A percentile compares a stretch with the other conserved stretches of the same genome.
phyloP scores from a whole-genome alignment of 2,888 invertebrate genomes.

The Ceriagrion tenellum region DNA sequence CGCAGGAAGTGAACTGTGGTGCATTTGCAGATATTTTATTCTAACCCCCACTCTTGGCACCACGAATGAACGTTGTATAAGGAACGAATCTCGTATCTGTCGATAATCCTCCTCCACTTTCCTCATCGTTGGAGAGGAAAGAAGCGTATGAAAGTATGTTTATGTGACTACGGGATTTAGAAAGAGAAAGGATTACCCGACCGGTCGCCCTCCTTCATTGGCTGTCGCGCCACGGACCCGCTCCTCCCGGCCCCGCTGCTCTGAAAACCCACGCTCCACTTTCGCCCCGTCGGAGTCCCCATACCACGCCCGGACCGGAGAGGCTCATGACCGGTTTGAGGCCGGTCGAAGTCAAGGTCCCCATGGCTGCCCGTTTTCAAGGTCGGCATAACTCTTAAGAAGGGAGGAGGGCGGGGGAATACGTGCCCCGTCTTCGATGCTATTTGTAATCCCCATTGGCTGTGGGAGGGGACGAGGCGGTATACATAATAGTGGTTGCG shows the following conservation, averaged over 20 bases:
- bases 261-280: constrained; percentile 33
- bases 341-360: constrained; percentile 48
- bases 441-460: not conserved
- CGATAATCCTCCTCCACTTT: no score
- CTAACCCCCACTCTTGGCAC: no score
- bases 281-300: not conserved
- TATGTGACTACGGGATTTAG: not conserved
- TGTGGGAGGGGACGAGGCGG: not conserved
- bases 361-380: not conserved
- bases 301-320: not conserved
- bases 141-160: not conserved
- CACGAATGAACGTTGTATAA: no score
- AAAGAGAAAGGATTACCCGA: not conserved
- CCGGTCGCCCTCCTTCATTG: not conserved
- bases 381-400: constrained; percentile 41
- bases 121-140: no score
- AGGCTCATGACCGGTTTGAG: constrained; percentile 49
- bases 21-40: no score
- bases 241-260: not conserved
- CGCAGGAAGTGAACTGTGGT: no score
- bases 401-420: not conserved
- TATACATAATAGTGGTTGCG: no score
- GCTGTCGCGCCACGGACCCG: not conserved
- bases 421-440: not conserved
- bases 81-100: no score